Conservation (phyloP, 2,888 invertebrate genomes). For the Ectropis crepuscularia region DNA sequence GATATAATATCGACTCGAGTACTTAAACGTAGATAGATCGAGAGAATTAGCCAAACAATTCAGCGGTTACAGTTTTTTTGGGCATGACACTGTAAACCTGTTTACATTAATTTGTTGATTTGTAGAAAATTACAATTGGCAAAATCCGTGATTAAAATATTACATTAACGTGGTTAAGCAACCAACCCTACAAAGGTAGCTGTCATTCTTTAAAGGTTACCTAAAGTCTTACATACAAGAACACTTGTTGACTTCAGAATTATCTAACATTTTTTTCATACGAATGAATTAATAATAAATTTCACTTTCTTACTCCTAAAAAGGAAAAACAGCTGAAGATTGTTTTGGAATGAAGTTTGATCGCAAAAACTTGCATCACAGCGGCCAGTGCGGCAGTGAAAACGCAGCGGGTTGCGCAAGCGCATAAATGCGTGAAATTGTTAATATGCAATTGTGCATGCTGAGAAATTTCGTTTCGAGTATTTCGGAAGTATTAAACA, state of each 20-base stretch:
- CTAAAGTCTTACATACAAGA: too few relatives aligned
- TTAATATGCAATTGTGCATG: conserved; percentile 31
- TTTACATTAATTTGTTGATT: too few relatives aligned
- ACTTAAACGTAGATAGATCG: too few relatives aligned
- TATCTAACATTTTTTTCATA: background rate
- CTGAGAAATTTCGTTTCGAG: conserved; percentile 10
- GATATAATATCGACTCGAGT: background rate
- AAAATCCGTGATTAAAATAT: too few relatives aligned
- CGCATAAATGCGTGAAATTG: conserved; percentile 31
- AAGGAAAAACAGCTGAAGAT: conserved; percentile 19
- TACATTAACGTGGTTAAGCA: too few relatives aligned
- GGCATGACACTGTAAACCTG: too few relatives aligned
- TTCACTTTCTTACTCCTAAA: conserved; percentile 19
- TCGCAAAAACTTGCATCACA: conserved; percentile 33
- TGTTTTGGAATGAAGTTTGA: conserved; percentile 21
- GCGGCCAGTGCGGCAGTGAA: conserved; percentile 19
- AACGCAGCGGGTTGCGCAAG: conserved; percentile 30
- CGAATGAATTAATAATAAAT: background rate
- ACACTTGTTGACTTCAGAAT: too few relatives aligned
- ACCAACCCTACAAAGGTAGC: too few relatives aligned
- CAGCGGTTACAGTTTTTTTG: too few relatives aligned
- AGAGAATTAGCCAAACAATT: too few relatives aligned
- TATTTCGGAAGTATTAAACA: conserved; percentile 5
- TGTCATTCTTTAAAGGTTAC: too few relatives aligned
- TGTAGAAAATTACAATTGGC: too few relatives aligned